Percentiles rank a stretch among this genome's conserved stretches.
These are phyloP conservation scores for Cydia splendana DNA, from an alignment of 1,140 invertebrate species.

Conservation along the genomic window DNA sequence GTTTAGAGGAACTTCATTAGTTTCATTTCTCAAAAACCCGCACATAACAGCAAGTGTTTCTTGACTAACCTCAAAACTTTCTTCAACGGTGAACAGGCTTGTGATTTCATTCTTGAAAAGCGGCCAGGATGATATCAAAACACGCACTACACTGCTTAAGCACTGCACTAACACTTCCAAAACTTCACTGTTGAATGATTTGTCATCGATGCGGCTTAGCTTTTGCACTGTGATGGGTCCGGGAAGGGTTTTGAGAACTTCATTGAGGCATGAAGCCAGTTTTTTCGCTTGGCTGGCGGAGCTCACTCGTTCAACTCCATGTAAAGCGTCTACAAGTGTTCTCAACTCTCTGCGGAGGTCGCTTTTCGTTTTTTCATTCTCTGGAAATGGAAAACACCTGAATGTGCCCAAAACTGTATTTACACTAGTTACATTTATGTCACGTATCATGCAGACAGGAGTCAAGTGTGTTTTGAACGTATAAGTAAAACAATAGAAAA, in stretches of 20 bases:
- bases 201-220: slow-evolving; percentile 59
- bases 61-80: slow-evolving; percentile 74
- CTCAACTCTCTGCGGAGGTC: slow-evolving; percentile 33
- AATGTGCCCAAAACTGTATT: slow-evolving; percentile 72
- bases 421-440: slow-evolving; percentile 25
- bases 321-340: slow-evolving; percentile 50
- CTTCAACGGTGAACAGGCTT: slow-evolving; percentile 79
- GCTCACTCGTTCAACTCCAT: slow-evolving; percentile 64
- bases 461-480: slow-evolving; percentile 41
- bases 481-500: background rate
- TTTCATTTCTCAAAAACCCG: slow-evolving; percentile 73
- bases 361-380: slow-evolving; percentile 31
- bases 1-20: slow-evolving; percentile 46
- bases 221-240: slow-evolving; percentile 84
- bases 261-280: slow-evolving; percentile 52
- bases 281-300: slow-evolving; percentile 66
- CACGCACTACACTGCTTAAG: slow-evolving; percentile 38
- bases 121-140: slow-evolving; percentile 56
- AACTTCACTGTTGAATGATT: slow-evolving; percentile 36
- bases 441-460: slow-evolving; percentile 21
- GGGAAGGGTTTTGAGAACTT: slow-evolving; percentile 75
- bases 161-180: slow-evolving; percentile 48
- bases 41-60: slow-evolving; percentile 77
- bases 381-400: slow-evolving; percentile 68
- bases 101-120: slow-evolving; percentile 63